Conservation (phyloP, 2,113 vertebrate genomes). For the Isurus oxyrinchus region DNA sequence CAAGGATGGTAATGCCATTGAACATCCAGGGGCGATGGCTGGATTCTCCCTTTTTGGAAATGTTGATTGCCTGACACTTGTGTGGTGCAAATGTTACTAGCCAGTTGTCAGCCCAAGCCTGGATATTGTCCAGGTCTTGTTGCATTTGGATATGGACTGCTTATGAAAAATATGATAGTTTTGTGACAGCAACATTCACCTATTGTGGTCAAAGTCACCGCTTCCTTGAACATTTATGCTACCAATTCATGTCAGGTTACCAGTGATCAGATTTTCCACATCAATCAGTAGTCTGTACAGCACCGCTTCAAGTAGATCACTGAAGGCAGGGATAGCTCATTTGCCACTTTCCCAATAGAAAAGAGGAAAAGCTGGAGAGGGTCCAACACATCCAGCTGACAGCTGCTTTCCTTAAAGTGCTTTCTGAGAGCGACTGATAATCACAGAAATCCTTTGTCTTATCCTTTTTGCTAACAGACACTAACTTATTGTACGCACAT, state of each 20-base stretch:
- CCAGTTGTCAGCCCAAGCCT: too few species aligned
- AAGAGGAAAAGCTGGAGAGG: background rate
- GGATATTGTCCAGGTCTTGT: too few species aligned
- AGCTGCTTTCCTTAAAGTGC: background rate
- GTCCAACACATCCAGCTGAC: background rate
- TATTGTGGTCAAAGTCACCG: background rate
- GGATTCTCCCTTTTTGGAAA: too few species aligned
- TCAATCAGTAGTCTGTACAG: background rate
- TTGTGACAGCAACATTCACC: too few species aligned
- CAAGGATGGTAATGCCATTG: too few species aligned
- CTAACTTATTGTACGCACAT: background rate
- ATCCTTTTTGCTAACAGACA: background rate
- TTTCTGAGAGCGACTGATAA: background rate
- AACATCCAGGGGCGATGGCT: too few species aligned
- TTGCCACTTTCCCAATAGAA: background rate
- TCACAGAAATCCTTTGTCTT: background rate
- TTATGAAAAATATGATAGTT: too few species aligned
- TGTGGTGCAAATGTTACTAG: too few species aligned
- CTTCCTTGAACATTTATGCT: background rate
- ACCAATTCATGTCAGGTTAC: background rate
- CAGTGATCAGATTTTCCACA: background rate
- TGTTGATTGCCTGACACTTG: too few species aligned
- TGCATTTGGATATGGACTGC: too few species aligned
- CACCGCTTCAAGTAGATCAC: background rate
- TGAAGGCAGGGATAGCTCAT: background rate